phyloP scores from a whole-genome alignment of 2,888 invertebrate genomes.

The Tupiocoris notatus region DNA sequence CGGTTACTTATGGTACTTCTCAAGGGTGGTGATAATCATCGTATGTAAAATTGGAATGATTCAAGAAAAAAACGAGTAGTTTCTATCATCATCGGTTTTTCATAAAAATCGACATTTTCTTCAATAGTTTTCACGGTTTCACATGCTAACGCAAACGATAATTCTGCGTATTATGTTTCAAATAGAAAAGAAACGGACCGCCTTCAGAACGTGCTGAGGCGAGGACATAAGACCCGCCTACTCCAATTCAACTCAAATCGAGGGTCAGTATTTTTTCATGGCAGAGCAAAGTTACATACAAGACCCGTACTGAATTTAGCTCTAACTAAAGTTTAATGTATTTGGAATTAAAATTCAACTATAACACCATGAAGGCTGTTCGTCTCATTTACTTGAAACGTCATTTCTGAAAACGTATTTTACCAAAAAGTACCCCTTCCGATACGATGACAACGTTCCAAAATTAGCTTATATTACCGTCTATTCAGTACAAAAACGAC shows the following conservation, averaged over 20 bases:
- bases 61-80: no score
- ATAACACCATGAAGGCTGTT: slow-evolving; percentile 34
- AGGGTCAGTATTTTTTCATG: slow-evolving; percentile 69
- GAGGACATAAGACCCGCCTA: slow-evolving; percentile 86
- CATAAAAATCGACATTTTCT: no score
- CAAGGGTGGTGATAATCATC: no score
- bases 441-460: neutral
- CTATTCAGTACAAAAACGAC: no score
- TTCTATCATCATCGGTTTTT: no score
- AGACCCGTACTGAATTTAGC: slow-evolving; percentile 11
- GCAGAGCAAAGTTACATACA: slow-evolving; percentile 49
- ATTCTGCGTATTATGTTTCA: slow-evolving; percentile 33
- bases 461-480: neutral
- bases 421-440: neutral
- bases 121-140: no score
- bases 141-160: neutral
- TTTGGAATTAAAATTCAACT: neutral
- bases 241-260: slow-evolving; percentile 84
- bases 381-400: slow-evolving; percentile 19
- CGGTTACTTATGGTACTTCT: no score
- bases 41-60: no score
- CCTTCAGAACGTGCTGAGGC: slow-evolving; percentile 83
- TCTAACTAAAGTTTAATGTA: no score
- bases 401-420: neutral
- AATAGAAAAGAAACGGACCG: slow-evolving; percentile 55